phyloP scores from a whole-genome alignment of 2,888 invertebrate species.

The Drosophila ustulata region DNA sequence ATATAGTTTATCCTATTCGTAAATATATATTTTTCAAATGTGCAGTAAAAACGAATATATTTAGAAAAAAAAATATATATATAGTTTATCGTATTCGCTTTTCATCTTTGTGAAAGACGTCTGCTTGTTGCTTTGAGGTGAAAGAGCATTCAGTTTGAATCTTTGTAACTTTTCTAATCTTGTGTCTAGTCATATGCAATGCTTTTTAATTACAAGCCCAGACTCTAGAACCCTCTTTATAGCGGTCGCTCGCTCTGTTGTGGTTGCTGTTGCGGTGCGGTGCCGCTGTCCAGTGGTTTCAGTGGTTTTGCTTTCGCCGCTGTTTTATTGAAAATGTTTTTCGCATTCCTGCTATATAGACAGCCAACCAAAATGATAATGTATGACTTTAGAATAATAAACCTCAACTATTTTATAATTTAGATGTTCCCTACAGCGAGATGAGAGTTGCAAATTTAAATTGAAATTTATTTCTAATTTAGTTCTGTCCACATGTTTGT shows the following conservation, averaged over 20 bases:
- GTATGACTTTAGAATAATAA: constrained; percentile 28
- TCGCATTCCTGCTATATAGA: neutral
- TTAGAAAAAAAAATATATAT: neutral
- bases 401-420: neutral
- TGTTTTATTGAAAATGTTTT: constrained; percentile 17
- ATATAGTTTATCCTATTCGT: too few relatives aligned
- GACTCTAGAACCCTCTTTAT: constrained; percentile 16
- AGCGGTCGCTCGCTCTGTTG: constrained; percentile 18
- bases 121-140: neutral
- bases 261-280: constrained; percentile 17
- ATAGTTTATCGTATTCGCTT: neutral
- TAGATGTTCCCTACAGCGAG: too few relatives aligned
- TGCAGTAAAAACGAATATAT: too few relatives aligned
- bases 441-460: neutral
- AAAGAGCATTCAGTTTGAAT: neutral
- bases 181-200: constrained; percentile 23
- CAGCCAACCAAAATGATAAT: neutral
- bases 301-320: constrained; percentile 8
- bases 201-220: constrained; percentile 48
- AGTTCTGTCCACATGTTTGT: neutral
- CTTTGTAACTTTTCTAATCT: constrained; percentile 1
- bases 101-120: neutral
- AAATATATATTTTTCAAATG: neutral
- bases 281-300: neutral
- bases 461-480: neutral